A percentile compares a stretch with the other conserved stretches of the same genome.
Conservation (phyloP, 2,888 invertebrate species). For the Dicyrtoma fusca region DNA sequence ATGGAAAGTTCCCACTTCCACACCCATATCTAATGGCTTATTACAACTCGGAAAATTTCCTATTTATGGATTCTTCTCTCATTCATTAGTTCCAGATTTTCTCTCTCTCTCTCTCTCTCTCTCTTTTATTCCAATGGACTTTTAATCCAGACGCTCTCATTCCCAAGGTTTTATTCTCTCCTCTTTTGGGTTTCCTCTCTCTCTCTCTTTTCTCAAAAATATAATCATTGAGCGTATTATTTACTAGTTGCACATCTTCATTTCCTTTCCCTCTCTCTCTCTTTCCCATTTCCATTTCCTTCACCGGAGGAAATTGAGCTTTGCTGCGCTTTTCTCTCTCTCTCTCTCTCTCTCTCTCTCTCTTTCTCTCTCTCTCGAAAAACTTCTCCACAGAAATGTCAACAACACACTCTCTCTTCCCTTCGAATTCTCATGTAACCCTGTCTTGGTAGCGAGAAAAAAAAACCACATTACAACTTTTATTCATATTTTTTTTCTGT, state of each 20-base stretch:
- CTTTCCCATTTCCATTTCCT: neutral
- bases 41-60: slow-evolving; percentile 11
- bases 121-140: slow-evolving; percentile 9
- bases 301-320: neutral
- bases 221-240: neutral
- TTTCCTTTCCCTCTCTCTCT: neutral
- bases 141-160: slow-evolving; percentile 1
- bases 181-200: slow-evolving; percentile 6
- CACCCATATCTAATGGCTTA: no score
- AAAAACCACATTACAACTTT: no score
- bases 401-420: neutral
- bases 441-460: neutral
- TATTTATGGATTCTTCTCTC: slow-evolving; percentile 35
- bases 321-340: neutral
- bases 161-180: neutral
- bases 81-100: slow-evolving; percentile 22
- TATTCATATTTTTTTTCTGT: no score
- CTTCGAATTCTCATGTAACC: neutral
- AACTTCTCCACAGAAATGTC: neutral
- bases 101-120: no score
- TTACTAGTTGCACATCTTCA: neutral
- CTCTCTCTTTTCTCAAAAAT: neutral
- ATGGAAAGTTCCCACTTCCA: neutral
- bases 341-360: slow-evolving; percentile 2
- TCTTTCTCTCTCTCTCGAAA: neutral